A percentile compares a stretch with the other conserved stretches of the same genome.
Evolutionary conservation across 2,888 invertebrate species (phyloP).

Genomic region (Acheta domesticus): DNA sequence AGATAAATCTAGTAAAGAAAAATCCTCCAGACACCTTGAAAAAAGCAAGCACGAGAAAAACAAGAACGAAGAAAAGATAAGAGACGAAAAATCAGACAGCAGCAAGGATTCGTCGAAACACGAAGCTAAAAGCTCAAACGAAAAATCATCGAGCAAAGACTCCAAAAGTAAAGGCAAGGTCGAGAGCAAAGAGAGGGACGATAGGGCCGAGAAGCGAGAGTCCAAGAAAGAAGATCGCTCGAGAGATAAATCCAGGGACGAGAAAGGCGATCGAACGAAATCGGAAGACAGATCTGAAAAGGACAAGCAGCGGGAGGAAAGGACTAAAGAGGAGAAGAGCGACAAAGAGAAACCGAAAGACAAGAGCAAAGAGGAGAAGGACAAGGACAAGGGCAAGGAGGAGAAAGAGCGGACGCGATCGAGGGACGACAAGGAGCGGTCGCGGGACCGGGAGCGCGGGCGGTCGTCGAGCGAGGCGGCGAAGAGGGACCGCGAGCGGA

Average conservation of each 20-base stretch:
- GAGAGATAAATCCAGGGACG: conserved; percentile 34
- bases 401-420: neutral
- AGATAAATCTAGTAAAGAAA: conserved; percentile 34
- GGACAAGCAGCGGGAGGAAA: conserved; percentile 41
- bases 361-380: conserved; percentile 27
- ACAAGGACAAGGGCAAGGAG: conserved; percentile 24
- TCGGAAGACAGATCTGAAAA: conserved; percentile 41
- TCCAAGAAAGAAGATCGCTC: conserved; percentile 38
- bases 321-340: conserved; percentile 41
- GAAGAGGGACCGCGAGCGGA: conserved; percentile 45
- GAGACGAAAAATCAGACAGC: conserved; percentile 52
- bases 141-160: neutral
- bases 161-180: neutral
- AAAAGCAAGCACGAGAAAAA: conserved; percentile 32
- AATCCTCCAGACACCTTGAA: conserved; percentile 32
- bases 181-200: conserved; percentile 26
- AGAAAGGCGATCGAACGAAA: conserved; percentile 36
- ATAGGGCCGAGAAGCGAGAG: conserved; percentile 32
- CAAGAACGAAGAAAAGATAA: conserved; percentile 52
- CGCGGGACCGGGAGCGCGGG: neutral
- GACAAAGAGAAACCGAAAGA: conserved; percentile 40
- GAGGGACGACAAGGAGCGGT: neutral
- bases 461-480: conserved; percentile 41
- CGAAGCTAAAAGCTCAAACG: neutral
- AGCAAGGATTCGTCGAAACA: conserved; percentile 43